Conservation (phyloP, 2,113 vertebrate genomes). For the Anser brachyrhynchus region DNA sequence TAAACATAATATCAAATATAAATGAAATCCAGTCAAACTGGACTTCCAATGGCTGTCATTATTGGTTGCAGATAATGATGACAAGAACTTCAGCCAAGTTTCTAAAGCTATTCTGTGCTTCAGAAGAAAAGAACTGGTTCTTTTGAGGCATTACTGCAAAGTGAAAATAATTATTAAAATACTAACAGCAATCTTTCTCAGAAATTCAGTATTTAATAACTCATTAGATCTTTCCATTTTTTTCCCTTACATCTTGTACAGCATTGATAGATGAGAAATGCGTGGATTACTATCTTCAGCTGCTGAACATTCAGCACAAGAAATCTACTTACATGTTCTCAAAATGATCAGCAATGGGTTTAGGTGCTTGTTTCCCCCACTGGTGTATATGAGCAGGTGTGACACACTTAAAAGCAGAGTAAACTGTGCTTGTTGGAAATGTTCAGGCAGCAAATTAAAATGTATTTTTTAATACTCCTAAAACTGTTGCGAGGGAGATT, state of each 20-base stretch:
- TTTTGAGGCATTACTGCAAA: slow-evolving; percentile 21
- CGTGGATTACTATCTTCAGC: slow-evolving; percentile 12
- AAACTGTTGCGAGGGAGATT: slow-evolving; percentile 29
- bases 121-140: not conserved
- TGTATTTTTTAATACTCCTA: slow-evolving; percentile 43
- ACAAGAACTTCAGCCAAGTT: slow-evolving; percentile 49
- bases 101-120: not conserved
- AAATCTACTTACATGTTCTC: slow-evolving; percentile 2
- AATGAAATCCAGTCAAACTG: not conserved
- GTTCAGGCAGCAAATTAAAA: slow-evolving; percentile 16
- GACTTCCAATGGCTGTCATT: not conserved
- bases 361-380: slow-evolving; percentile 7
- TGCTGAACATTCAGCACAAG: slow-evolving; percentile 16
- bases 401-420: slow-evolving; percentile 39
- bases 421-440: slow-evolving; percentile 23
- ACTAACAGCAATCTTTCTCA: not conserved
- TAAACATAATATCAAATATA: not conserved
- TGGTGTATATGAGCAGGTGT: slow-evolving; percentile 40
- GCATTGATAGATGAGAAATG: slow-evolving; percentile 50
- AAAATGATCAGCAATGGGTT: slow-evolving; percentile 41
- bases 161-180: not conserved
- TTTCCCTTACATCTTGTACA: slow-evolving; percentile 12
- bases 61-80: not conserved
- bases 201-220: not conserved
- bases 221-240: not conserved